Evolutionary conservation across 2,113 vertebrate species (phyloP), one percentile per base, ranked within the genome.

Genomic region (Loxodonta africana): DNA sequence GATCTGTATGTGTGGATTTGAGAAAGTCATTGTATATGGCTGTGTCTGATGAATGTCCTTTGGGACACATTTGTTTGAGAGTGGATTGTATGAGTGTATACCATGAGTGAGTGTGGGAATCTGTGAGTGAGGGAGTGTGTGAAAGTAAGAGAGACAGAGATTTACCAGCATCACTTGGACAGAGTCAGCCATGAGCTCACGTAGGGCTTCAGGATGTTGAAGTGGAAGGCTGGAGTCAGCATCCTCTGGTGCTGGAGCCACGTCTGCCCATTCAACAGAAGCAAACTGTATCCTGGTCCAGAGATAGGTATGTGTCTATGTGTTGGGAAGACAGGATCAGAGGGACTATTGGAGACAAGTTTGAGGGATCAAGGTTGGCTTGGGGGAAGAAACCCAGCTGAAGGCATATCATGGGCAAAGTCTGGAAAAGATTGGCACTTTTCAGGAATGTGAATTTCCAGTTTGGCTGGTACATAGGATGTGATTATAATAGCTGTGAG

Each of bases 161-260:
- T 93, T 96, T 98, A 99, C 99, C 98, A 99, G 96, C 99, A 99
- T 99, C 65, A 98, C 96, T 0, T 78, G 97, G 6, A 99, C 97
- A 46, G 99, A 99, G 33, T 99, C 98, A 0, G 99, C 98, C 98
- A 99, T 99, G 96, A 99, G 83, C 11, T 96, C 71, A 99, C 96
- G 0, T 99, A 99, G 0, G 99, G 98, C 97, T 99, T 99, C 93
- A 99, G 95, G 95, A 99, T 97, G 0, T 99, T 99, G 0, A 98
- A 99, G 97, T 99, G 99, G 97, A 99, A 99, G 26, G 99, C 99
- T 0, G 99, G 99, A 0, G 99, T 99, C 94, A 99, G 97, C 77
- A 99, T 98, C 51, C 98, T 96, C 77, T 99, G 96, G 91, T 99
- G 99, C 0, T 99, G 98, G 95, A 99, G 99, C 99, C 99, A 99